These are phyloP conservation scores for Tachina grossa DNA, from an alignment of 2,888 invertebrate genomes.

Conservation along the genomic window DNA sequence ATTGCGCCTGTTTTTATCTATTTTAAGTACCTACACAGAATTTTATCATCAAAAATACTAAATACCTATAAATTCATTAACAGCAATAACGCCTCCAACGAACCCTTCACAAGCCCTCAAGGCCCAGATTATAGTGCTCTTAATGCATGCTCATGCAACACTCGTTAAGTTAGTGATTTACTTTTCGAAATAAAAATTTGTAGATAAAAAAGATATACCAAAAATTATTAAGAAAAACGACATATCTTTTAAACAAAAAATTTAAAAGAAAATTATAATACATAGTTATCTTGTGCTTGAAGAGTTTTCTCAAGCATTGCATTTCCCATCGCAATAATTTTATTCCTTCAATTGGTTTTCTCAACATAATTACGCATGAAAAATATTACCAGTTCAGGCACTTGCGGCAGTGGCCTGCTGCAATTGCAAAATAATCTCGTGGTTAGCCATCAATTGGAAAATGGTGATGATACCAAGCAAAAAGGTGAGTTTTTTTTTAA, in stretches of 20 bases:
- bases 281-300: background rate
- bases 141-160: background rate
- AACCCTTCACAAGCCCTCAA: background rate
- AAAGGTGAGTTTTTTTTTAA: slow-evolving; percentile 77
- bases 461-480: slow-evolving; percentile 76
- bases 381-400: slow-evolving; percentile 81
- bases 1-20: slow-evolving; percentile 60
- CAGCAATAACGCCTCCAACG: background rate
- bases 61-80: slow-evolving; percentile 13
- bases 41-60: slow-evolving; percentile 46
- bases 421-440: slow-evolving; percentile 80
- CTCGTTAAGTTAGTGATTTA: slow-evolving; percentile 3
- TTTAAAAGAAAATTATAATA: background rate
- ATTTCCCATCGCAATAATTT: background rate
- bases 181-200: background rate
- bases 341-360: slow-evolving; percentile 11
- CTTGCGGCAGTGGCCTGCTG: slow-evolving; percentile 81
- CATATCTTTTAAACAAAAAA: background rate
- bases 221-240: background rate
- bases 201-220: background rate
- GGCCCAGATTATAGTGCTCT: background rate
- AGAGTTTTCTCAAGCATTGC: background rate
- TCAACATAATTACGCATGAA: slow-evolving; percentile 79
- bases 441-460: slow-evolving; percentile 72
- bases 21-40: background rate